Evolutionary conservation across 2,888 invertebrate genomes (phyloP).

Genomic region (Cistogaster globosa): DNA sequence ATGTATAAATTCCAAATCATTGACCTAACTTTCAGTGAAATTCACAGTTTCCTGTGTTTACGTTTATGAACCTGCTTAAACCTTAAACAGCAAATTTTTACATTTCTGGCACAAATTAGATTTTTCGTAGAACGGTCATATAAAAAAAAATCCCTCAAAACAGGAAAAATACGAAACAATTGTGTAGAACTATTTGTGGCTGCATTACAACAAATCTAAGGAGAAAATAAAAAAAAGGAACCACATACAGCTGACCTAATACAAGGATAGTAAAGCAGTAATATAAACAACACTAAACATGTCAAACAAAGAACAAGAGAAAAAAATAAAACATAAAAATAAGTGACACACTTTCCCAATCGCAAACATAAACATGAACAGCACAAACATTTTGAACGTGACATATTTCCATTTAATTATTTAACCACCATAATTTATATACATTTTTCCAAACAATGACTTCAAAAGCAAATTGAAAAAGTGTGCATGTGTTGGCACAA

Average conservation of each 20-base stretch:
- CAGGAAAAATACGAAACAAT: conserved; percentile 60
- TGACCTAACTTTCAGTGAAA: too few relatives aligned
- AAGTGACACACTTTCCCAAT: conserved; percentile 6
- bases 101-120: neutral
- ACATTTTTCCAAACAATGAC: conserved; percentile 29
- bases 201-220: conserved; percentile 12
- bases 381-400: conserved; percentile 53
- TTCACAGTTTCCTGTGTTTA: too few relatives aligned
- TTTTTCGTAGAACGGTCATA: neutral
- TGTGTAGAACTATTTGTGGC: conserved; percentile 53
- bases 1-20: too few relatives aligned
- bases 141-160: conserved; percentile 13
- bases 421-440: conserved; percentile 66
- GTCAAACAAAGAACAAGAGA: neutral
- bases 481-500: neutral
- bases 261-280: conserved; percentile 11
- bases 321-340: neutral
- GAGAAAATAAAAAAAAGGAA: neutral
- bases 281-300: conserved; percentile 1
- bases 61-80: too few relatives aligned
- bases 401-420: conserved; percentile 69
- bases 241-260: conserved; percentile 48
- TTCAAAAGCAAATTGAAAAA: conserved; percentile 33
- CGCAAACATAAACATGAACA: conserved; percentile 1
- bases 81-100: neutral